Evolutionary conservation across 2,113 vertebrate genomes (phyloP).

Genomic region (Cettia cetti): DNA sequence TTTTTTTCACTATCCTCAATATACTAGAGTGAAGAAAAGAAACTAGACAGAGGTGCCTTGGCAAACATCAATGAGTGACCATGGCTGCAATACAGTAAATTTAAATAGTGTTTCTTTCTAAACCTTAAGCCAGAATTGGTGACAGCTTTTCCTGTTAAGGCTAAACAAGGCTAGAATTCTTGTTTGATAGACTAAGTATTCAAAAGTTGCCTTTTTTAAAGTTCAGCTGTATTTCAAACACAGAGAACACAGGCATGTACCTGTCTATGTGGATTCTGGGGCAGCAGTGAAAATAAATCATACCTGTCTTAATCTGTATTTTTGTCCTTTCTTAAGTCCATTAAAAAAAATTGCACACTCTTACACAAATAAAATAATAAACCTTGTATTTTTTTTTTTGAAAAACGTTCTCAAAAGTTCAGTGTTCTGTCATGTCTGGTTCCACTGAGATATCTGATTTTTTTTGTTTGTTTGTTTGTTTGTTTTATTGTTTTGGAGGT

Average conservation of each 20-base stretch:
- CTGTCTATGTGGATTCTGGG: background rate
- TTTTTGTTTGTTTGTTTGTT: background rate
- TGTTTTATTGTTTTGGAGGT: background rate
- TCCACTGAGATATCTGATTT: background rate
- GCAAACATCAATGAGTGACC: background rate
- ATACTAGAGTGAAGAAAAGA: background rate
- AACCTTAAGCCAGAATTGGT: background rate
- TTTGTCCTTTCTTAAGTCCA: background rate
- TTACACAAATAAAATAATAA: background rate
- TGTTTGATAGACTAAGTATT: background rate
- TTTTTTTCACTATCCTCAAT: background rate
- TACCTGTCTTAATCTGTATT: background rate
- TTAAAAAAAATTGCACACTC: background rate
- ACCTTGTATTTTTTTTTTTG: background rate
- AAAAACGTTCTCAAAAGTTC: background rate
- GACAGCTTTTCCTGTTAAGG: background rate
- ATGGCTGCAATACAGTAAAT: background rate
- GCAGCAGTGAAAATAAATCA: background rate
- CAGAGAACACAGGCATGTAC: fast-evolving
- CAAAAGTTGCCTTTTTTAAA: background rate
- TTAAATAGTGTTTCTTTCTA: background rate
- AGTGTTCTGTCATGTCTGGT: background rate
- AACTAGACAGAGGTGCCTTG: background rate
- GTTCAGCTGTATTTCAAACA: background rate
- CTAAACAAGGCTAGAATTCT: background rate